phyloP scores from a whole-genome alignment of 2,888 invertebrate genomes.

The Caradrina kadenii region DNA sequence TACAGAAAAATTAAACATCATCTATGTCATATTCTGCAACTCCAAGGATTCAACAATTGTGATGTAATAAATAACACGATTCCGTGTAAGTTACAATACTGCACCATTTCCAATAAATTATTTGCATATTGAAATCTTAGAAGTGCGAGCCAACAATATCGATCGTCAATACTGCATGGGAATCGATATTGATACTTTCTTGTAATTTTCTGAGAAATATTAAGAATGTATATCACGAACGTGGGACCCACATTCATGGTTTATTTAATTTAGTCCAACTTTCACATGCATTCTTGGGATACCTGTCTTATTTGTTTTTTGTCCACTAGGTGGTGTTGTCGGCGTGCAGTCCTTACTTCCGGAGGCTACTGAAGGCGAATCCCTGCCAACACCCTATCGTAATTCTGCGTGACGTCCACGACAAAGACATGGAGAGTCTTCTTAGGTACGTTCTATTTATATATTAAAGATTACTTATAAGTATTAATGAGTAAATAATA shows the following conservation, averaged over 20 bases:
- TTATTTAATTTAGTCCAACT: conserved; percentile 29
- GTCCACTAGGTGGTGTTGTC: conserved; percentile 93
- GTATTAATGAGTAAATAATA: too few species aligned
- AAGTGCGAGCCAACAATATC: conserved; percentile 38
- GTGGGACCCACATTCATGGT: conserved; percentile 23
- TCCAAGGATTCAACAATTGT: background rate
- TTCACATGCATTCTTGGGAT: conserved; percentile 37
- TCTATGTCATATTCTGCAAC: too few species aligned
- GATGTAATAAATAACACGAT: conserved; percentile 6
- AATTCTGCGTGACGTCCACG: conserved; percentile 95
- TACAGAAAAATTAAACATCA: background rate
- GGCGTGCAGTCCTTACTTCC: conserved; percentile 98
- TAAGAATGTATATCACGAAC: conserved; percentile 42
- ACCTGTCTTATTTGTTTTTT: conserved; percentile 18
- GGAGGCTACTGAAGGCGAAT: conserved; percentile 96
- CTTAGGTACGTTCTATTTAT: conserved; percentile 90
- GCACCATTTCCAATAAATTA: conserved; percentile 46
- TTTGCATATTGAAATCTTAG: conserved; percentile 51
- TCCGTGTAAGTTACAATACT: conserved; percentile 32
- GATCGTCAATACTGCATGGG: conserved; percentile 30
- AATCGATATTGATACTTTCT: conserved; percentile 41
- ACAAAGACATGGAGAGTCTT: conserved; percentile 96
- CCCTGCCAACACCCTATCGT: conserved; percentile 98
- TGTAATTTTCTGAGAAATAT: conserved; percentile 40
- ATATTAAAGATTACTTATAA: background rate